Evolutionary conservation across 2,113 vertebrate species (phyloP).

Genomic region (Grammomys dolichurus): DNA sequence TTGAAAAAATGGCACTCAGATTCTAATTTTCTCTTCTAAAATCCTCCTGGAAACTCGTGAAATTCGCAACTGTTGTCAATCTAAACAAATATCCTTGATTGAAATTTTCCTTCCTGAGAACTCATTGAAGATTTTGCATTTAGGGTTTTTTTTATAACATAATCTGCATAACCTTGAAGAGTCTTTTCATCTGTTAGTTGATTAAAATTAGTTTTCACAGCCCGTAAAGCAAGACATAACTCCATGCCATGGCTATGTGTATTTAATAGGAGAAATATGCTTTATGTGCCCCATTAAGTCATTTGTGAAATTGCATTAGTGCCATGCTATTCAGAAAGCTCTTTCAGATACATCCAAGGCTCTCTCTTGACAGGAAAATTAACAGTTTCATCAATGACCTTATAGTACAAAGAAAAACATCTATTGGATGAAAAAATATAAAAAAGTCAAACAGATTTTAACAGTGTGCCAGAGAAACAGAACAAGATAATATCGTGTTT

Average conservation of each 20-base stretch:
- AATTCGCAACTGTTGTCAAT: conserved; percentile 65
- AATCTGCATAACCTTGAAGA: conserved; percentile 87
- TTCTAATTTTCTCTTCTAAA: conserved; percentile 69
- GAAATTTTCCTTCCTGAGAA: conserved; percentile 69
- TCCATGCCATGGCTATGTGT: conserved; percentile 84
- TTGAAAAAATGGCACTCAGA: conserved; percentile 41
- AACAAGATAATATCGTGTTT: conserved; percentile 75
- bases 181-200: conserved; percentile 82
- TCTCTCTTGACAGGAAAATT: conserved; percentile 85
- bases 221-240: conserved; percentile 83
- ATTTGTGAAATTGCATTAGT: conserved; percentile 89
- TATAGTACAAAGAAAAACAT: conserved; percentile 81
- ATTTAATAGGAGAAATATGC: conserved; percentile 87
- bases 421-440: conserved; percentile 70
- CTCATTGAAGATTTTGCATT: conserved; percentile 74
- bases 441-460: conserved; percentile 81
- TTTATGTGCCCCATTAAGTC: conserved; percentile 88
- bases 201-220: conserved; percentile 87
- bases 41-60: conserved; percentile 58
- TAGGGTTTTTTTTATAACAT: conserved; percentile 83
- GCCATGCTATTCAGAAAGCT: conserved; percentile 84
- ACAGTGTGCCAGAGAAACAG: conserved; percentile 61
- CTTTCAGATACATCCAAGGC: conserved; percentile 82
- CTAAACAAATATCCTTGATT: conserved; percentile 72
- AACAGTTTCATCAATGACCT: conserved; percentile 84